phyloP scores from a whole-genome alignment of 2,888 invertebrate genomes.

The Proisotoma minuta region DNA sequence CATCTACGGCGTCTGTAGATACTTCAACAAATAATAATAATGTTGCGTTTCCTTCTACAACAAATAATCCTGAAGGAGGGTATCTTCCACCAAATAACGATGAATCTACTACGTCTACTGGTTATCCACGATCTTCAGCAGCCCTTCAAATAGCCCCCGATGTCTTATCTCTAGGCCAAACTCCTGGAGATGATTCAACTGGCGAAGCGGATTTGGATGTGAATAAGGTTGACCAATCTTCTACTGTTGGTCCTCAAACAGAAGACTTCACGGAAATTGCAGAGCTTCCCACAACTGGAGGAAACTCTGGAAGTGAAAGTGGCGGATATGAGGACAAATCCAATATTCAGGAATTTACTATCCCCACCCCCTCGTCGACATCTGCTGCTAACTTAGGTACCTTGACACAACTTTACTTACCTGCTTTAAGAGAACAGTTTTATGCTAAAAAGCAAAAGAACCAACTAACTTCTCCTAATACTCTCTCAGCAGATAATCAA shows the following conservation, averaged over 20 bases:
- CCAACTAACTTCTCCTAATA: slow-evolving; percentile 7
- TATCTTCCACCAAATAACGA: slow-evolving; percentile 23
- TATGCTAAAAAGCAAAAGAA: slow-evolving; percentile 18
- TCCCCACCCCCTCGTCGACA: slow-evolving; percentile 30
- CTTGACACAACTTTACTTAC: slow-evolving; percentile 18
- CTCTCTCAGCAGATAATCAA: slow-evolving; percentile 15
- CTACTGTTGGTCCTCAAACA: neutral
- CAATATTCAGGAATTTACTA: slow-evolving; percentile 19
- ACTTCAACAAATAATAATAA: neutral
- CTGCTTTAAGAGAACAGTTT: slow-evolving; percentile 21
- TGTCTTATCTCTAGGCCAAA: neutral
- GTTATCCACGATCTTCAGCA: slow-evolving; percentile 6
- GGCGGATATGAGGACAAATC: neutral
- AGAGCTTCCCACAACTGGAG: slow-evolving; percentile 11
- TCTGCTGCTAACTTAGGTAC: slow-evolving; percentile 26
- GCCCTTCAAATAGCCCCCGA: slow-evolving; percentile 3
- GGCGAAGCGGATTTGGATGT: slow-evolving; percentile 2
- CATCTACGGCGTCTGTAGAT: neutral
- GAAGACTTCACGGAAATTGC: slow-evolving; percentile 24
- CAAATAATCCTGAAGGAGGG: neutral
- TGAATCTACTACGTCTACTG: too few species aligned
- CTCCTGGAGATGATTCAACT: neutral
- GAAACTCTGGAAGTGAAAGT: neutral
- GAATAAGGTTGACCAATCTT: neutral
- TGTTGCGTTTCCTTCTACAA: neutral